Percentiles rank a stretch among this genome's conserved stretches.
Evolutionary conservation across 2,113 vertebrate genomes (phyloP).

Genomic region (Crotalus horridus): DNA sequence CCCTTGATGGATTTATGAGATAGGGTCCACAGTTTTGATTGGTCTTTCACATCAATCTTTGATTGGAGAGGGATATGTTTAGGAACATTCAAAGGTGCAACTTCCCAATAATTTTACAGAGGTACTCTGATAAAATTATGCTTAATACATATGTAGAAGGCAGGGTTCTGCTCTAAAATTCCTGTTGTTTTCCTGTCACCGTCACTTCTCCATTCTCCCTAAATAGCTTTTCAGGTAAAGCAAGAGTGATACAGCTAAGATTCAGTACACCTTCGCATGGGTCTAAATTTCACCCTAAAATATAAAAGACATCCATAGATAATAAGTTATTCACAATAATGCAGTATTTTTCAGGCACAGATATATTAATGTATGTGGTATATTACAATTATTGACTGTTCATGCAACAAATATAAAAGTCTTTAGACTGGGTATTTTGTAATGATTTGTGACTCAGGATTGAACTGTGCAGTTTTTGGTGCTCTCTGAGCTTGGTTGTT

Average conservation of each 20-base stretch:
- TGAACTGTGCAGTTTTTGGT: no score
- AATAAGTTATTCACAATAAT: background rate
- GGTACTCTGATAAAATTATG: background rate
- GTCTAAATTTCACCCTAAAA: background rate
- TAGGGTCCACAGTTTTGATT: background rate
- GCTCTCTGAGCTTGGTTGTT: no score
- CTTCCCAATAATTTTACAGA: background rate
- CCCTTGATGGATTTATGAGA: background rate
- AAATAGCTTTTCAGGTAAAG: background rate
- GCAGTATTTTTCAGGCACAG: background rate
- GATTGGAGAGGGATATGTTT: background rate
- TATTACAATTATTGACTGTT: background rate
- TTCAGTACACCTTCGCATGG: background rate
- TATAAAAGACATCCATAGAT: background rate
- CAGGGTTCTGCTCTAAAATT: background rate
- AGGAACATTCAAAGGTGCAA: background rate
- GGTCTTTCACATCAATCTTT: background rate
- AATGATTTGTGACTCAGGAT: no score
- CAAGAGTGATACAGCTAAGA: background rate
- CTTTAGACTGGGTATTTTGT: background rate
- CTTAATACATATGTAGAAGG: background rate
- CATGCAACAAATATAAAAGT: background rate
- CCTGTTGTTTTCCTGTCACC: background rate
- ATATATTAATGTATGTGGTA: background rate
- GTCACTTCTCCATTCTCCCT: background rate